Base-by-base conservation (phyloP, 1,140 invertebrate species). In the Atopsyche davidsoni region DNA sequence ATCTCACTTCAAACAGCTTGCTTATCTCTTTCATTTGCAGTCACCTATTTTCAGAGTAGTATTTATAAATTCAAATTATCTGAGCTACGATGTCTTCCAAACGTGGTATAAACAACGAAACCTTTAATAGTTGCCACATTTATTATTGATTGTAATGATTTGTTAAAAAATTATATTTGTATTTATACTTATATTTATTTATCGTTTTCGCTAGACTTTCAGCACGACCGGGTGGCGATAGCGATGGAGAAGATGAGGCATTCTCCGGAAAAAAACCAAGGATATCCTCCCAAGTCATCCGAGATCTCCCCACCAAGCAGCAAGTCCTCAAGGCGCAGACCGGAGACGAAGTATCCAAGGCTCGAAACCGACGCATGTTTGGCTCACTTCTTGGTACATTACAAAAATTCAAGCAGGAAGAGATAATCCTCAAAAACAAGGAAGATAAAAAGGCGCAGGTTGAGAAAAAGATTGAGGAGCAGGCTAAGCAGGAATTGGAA, bases 391-490 rank as follows among this genome's bases (percentile, higher is more conserved):
- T 98, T 24, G 94, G 94, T 3, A 97, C 94, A 32, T 69, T 98
- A 54, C 90, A 96, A 62, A 93, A 92, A 66, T 98, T 98, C 67
- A 86, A 92, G 62, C 87, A 92, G 65, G 94, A 98, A 67, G 92
- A 96, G 71, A 91, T 89, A 43, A 85, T 86, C 53, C 70, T 92
- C 47, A 90, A 92, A 69, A 80, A 79, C 63, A 85, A 81, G 64
- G 83, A 82, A 64, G 60, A 68, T 64, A 81, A 61, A 75, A 56
- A 53, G 63, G 88, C 87, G 9, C 82, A 91, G 73, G 87, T 98
- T 22, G 94, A 97, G 68, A 84, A 88, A 51, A 92, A 95, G 68
- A 79, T 98, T 23, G 93, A 97, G 66, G 89, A 94, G 62, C 89
- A 89, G 62, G 89, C 89, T 35, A 78, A 86, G 42, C 77, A 85